phyloP scores from a whole-genome alignment of 1,140 invertebrate genomes.

The Dinoponera quadriceps region DNA sequence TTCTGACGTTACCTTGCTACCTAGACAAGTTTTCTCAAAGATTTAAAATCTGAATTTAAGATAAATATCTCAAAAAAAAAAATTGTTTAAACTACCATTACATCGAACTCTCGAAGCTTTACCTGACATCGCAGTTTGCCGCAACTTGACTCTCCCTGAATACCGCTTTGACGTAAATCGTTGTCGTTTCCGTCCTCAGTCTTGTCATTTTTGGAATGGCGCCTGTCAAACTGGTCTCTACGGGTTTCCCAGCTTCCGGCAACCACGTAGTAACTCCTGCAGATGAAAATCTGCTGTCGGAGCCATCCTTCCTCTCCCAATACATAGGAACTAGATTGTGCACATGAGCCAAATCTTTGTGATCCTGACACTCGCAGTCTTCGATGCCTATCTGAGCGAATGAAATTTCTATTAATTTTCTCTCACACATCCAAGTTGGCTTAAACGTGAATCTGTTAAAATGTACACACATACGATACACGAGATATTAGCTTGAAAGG shows the following conservation, averaged over 20 bases:
- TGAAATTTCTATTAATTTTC: slow-evolving; percentile 5
- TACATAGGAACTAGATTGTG: slow-evolving; percentile 90
- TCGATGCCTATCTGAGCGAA: slow-evolving; percentile 79
- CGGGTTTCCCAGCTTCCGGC: slow-evolving; percentile 82
- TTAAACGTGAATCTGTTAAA: background rate
- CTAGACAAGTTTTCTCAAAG: too few species aligned
- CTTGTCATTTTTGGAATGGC: slow-evolving; percentile 86
- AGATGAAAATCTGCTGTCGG: slow-evolving; percentile 83
- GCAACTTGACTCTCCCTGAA: slow-evolving; percentile 87
- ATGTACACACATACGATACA: too few species aligned
- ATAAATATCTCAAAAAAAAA: slow-evolving; percentile 2
- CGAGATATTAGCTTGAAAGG: too few species aligned
- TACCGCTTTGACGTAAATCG: slow-evolving; percentile 90
- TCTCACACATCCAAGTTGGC: background rate
- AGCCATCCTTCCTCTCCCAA: slow-evolving; percentile 83
- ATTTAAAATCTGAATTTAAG: too few species aligned
- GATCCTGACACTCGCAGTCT: slow-evolving; percentile 84
- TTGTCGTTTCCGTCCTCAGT: slow-evolving; percentile 87
- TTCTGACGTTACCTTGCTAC: too few species aligned
- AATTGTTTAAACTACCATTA: slow-evolving; percentile 3
- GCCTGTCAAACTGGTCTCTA: slow-evolving; percentile 83
- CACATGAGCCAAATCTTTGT: slow-evolving; percentile 87
- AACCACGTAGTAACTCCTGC: slow-evolving; percentile 87
- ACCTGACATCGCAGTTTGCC: slow-evolving; percentile 89
- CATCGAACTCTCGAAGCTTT: slow-evolving; percentile 29